phyloP scores from a whole-genome alignment of 1,140 invertebrate species.

The Arion vulgaris region DNA sequence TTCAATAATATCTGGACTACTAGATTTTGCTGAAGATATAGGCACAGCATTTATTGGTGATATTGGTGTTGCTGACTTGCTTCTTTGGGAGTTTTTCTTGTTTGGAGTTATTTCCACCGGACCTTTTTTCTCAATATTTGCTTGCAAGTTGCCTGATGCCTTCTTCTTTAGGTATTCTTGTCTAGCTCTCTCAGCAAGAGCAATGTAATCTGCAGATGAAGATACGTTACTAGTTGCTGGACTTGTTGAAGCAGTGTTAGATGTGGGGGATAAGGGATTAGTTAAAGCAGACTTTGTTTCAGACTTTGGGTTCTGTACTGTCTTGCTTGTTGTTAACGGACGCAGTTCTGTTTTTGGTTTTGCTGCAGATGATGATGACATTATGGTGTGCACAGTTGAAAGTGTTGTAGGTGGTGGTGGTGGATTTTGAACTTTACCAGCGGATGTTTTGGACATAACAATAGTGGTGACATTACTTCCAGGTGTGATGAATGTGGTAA shows the following conservation, averaged over 20 bases:
- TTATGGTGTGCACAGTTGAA: neutral
- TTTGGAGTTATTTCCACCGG: conserved; percentile 34
- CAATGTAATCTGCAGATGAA: conserved; percentile 55
- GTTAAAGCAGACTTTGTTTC: neutral
- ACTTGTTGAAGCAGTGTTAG: neutral
- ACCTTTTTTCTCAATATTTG: conserved; percentile 36
- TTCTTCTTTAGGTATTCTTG: conserved; percentile 63
- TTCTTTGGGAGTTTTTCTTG: conserved; percentile 40
- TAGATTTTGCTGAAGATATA: neutral
- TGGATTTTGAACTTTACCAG: conserved; percentile 5
- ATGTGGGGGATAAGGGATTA: neutral
- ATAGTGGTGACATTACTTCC: neutral
- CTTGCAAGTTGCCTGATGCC: conserved; percentile 4
- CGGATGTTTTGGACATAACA: neutral
- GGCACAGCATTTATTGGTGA: neutral
- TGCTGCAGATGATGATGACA: conserved; percentile 15
- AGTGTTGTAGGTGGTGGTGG: neutral
- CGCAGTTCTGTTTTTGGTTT: neutral
- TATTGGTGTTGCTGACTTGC: neutral
- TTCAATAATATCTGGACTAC: conserved; percentile 38
- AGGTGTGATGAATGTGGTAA: neutral
- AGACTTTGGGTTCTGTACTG: neutral
- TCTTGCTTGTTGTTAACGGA: neutral
- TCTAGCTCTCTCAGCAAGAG: conserved; percentile 63
- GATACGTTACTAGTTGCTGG: neutral